phyloP scores from a whole-genome alignment of 2,888 invertebrate genomes.

The Schrankia costaestrigalis region DNA sequence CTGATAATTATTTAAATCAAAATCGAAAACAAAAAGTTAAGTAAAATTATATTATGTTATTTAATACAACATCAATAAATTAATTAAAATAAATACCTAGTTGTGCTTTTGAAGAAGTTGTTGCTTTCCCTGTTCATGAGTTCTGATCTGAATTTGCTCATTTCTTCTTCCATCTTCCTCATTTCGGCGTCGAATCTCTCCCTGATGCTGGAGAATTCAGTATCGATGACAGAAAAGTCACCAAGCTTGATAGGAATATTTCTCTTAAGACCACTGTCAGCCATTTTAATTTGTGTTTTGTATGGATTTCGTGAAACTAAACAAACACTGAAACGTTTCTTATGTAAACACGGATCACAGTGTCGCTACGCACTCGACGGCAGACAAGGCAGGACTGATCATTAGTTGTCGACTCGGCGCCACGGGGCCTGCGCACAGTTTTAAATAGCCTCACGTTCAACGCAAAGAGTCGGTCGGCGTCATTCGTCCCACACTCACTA shows the following conservation, averaged over 20 bases:
- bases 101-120: slow-evolving; percentile 94
- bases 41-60: too few species aligned
- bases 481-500: slow-evolving; percentile 69
- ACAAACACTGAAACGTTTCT: slow-evolving; percentile 75
- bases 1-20: background rate
- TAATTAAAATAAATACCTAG: slow-evolving; percentile 86
- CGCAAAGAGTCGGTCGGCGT: slow-evolving; percentile 65
- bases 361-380: slow-evolving; percentile 65
- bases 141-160: slow-evolving; percentile 96
- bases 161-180: slow-evolving; percentile 99
- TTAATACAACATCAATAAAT: slow-evolving; percentile 8
- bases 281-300: slow-evolving; percentile 81
- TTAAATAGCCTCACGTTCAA: slow-evolving; percentile 79
- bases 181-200: slow-evolving; percentile 98
- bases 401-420: slow-evolving; percentile 78
- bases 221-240: slow-evolving; percentile 97
- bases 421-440: slow-evolving; percentile 79
- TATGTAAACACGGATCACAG: slow-evolving; percentile 73
- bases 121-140: slow-evolving; percentile 95
- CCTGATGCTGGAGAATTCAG: slow-evolving; percentile 97
- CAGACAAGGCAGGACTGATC: slow-evolving; percentile 77
- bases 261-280: slow-evolving; percentile 90
- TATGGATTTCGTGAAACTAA: slow-evolving; percentile 66
- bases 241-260: slow-evolving; percentile 96
- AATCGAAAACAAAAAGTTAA: too few species aligned